A percentile compares a stretch with the other conserved stretches of the same genome.
Evolutionary conservation across 2,888 invertebrate species (phyloP).

Genomic region (Ichneumon xanthorius): DNA sequence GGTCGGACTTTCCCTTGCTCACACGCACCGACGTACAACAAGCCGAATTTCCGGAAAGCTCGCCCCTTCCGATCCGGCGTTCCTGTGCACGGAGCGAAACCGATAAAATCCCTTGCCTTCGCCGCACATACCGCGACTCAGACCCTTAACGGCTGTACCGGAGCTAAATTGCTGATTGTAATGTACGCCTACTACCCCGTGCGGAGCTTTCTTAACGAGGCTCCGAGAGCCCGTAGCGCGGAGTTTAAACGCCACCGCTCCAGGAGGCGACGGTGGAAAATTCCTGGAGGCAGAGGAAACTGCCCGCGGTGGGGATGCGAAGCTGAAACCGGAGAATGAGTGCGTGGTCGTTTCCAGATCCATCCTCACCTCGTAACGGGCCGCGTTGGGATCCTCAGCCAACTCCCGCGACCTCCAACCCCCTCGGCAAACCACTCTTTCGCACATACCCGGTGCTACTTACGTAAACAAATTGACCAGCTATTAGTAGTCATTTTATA

Average conservation of each 20-base stretch:
- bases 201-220: constrained; percentile 62
- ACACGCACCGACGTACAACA: neutral
- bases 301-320: neutral
- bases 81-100: constrained; percentile 24
- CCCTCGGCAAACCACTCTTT: neutral
- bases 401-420: neutral
- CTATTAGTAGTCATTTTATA: too few species aligned
- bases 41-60: neutral
- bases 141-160: constrained; percentile 63
- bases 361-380: constrained; percentile 61
- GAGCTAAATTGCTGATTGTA: constrained; percentile 66
- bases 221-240: constrained; percentile 20
- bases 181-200: constrained; percentile 54
- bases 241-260: neutral
- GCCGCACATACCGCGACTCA: constrained; percentile 50
- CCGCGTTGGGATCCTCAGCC: constrained; percentile 1
- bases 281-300: neutral
- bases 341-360: constrained; percentile 58
- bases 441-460: neutral
- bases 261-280: neutral
- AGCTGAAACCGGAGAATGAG: constrained; percentile 48
- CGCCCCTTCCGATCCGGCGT: constrained; percentile 26
- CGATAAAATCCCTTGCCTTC: constrained; percentile 60
- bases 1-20: too few species aligned
- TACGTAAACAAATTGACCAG: neutral